Conservation (phyloP, 2,113 vertebrate genomes). For the Sinocyclocheilus anophthalmus region DNA sequence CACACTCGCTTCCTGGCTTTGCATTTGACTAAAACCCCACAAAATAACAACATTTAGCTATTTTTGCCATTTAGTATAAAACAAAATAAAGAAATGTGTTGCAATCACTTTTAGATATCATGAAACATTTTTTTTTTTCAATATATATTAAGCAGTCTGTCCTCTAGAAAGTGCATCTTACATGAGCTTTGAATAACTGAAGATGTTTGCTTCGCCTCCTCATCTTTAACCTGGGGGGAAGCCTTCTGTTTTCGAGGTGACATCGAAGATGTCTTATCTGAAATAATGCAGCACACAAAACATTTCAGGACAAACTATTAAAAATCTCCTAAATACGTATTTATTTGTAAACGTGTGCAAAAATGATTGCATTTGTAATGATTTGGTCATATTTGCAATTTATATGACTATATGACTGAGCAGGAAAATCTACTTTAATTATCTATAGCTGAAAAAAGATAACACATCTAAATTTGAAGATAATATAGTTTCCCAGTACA, state of each 20-base stretch:
- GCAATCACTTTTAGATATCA: neutral
- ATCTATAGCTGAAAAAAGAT: neutral
- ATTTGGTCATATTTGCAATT: neutral
- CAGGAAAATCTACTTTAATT: neutral
- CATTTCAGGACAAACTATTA: neutral
- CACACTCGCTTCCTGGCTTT: conserved; percentile 64
- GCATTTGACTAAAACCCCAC: conserved; percentile 44
- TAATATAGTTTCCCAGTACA: neutral
- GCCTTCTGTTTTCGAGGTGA: conserved; percentile 56
- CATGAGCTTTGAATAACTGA: neutral
- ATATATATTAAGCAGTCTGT: neutral
- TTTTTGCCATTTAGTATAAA: neutral
- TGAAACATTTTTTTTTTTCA: neutral
- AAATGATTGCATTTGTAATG: neutral
- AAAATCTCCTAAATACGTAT: neutral
- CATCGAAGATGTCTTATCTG: conserved; percentile 49
- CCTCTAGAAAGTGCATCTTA: neutral
- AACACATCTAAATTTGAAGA: neutral
- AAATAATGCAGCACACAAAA: neutral
- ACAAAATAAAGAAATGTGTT: neutral
- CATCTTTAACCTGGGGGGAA: conserved; percentile 30
- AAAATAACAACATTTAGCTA: conserved; percentile 14
- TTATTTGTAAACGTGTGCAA: neutral
- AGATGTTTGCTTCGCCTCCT: neutral
- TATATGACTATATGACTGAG: neutral